Percentiles rank a stretch among this genome's conserved stretches.
phyloP scores from a whole-genome alignment of 2,888 invertebrate species.

The Melanostoma scalare region DNA sequence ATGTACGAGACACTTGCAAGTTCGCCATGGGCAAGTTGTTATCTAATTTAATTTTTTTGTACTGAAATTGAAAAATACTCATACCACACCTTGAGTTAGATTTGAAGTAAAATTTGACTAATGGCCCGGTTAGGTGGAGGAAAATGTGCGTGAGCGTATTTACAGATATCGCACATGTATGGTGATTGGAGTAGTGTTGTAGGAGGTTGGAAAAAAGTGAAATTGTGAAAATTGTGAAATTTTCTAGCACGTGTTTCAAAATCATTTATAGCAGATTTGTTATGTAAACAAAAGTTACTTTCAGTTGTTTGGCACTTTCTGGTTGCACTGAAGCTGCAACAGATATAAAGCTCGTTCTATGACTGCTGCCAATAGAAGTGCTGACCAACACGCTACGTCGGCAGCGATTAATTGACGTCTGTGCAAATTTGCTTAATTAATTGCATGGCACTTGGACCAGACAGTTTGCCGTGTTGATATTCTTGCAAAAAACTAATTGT shows the following conservation, averaged over 20 bases:
- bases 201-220: background rate
- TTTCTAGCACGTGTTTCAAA: slow-evolving; percentile 50
- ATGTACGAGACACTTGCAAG: background rate
- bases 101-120: slow-evolving; percentile 32
- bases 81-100: slow-evolving; percentile 55
- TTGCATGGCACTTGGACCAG: slow-evolving; percentile 48
- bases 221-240: slow-evolving; percentile 39
- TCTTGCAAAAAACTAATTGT: slow-evolving; percentile 23
- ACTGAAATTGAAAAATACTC: slow-evolving; percentile 19
- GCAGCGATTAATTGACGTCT: slow-evolving; percentile 50
- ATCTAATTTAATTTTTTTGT: slow-evolving; percentile 31
- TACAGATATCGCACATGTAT: no score
- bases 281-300: slow-evolving; percentile 35
- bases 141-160: slow-evolving; percentile 50
- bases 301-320: background rate
- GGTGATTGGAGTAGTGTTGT: no score
- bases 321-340: no score
- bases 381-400: background rate
- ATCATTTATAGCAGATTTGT: slow-evolving; percentile 45
- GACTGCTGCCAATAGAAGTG: no score
- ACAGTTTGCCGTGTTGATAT: slow-evolving; percentile 44
- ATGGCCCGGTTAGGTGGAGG: slow-evolving; percentile 8
- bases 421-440: slow-evolving; percentile 57
- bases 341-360: no score
- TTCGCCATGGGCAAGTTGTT: slow-evolving; percentile 18